Evolutionary conservation across 1,140 invertebrate genomes (phyloP).

Genomic region (Mya arenaria): DNA sequence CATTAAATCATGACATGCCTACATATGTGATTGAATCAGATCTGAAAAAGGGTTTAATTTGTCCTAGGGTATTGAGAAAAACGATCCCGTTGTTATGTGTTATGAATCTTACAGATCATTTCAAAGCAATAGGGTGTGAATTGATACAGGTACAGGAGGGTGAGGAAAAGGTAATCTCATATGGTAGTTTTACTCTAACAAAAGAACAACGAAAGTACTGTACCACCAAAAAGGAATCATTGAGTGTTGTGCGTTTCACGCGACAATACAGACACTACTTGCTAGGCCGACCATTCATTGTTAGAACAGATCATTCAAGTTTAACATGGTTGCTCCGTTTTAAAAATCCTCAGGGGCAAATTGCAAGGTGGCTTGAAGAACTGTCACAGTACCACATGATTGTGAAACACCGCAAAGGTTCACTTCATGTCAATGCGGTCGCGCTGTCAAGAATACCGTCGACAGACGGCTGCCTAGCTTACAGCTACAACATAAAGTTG

Average conservation of each 20-base stretch:
- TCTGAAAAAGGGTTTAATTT: too few species aligned
- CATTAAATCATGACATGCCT: too few species aligned
- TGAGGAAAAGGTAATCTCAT: too few species aligned
- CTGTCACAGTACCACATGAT: slow-evolving; percentile 64
- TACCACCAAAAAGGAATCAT: background rate
- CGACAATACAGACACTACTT: slow-evolving; percentile 53
- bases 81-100: too few species aligned
- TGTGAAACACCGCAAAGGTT: slow-evolving; percentile 59
- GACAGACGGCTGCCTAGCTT: background rate
- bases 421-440: slow-evolving; percentile 65
- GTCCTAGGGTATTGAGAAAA: too few species aligned
- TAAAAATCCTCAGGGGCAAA: slow-evolving; percentile 60
- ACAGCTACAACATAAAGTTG: background rate
- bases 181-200: too few species aligned
- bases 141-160: too few species aligned
- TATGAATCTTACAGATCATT: too few species aligned
- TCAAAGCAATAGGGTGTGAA: too few species aligned
- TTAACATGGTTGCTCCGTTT: slow-evolving; percentile 62
- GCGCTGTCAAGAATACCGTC: slow-evolving; percentile 51
- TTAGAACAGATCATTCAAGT: slow-evolving; percentile 66
- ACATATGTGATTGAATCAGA: too few species aligned
- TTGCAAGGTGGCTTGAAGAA: slow-evolving; percentile 68
- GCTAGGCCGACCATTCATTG: slow-evolving; percentile 55
- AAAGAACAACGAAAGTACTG: too few species aligned
- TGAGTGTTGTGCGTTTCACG: background rate